These are phyloP conservation scores for Ifrita kowaldi DNA, from an alignment of 2,113 vertebrate species.

Conservation along the genomic window DNA sequence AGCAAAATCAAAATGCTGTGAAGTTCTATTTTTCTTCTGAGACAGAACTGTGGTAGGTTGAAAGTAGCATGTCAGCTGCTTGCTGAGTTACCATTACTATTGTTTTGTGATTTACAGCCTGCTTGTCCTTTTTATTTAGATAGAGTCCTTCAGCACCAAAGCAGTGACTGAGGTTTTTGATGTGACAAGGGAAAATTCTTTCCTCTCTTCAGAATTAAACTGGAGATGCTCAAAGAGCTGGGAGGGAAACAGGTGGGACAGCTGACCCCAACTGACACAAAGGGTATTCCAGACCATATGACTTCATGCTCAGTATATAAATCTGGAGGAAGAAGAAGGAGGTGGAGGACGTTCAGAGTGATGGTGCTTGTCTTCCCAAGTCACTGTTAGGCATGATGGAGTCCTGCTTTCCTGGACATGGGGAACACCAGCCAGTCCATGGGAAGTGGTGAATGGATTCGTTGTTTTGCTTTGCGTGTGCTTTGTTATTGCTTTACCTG, in stretches of 20 bases:
- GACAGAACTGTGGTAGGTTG: not conserved
- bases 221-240: not conserved
- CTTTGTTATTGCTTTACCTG: not conserved
- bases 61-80: not conserved
- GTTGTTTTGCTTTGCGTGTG: not conserved
- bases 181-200: not conserved
- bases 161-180: not conserved
- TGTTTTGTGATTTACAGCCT: fast-evolving
- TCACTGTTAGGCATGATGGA: not conserved
- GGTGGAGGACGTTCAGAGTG: not conserved
- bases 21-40: not conserved
- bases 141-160: not conserved
- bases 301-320: not conserved
- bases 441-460: not conserved
- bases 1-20: not conserved
- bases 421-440: not conserved
- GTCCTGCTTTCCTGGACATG: not conserved
- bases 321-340: not conserved
- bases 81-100: not conserved
- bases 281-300: not conserved
- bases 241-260: not conserved
- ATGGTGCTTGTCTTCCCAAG: not conserved
- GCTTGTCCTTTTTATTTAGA: not conserved
- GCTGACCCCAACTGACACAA: not conserved
- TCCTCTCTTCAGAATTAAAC: not conserved